These are phyloP conservation scores for Strix occidentalis DNA, from an alignment of 2,797 vertebrate species.

Conservation along the genomic window DNA sequence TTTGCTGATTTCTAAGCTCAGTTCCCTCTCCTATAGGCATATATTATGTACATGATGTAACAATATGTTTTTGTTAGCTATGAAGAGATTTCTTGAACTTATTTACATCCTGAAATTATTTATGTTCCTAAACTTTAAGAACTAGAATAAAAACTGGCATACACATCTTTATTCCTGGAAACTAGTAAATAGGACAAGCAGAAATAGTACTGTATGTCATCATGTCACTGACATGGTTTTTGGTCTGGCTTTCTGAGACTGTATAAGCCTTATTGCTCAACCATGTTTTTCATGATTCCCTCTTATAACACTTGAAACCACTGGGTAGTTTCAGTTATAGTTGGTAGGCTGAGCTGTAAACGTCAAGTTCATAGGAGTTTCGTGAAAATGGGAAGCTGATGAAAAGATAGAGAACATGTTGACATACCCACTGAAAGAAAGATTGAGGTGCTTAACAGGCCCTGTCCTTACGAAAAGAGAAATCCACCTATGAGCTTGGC, in stretches of 20 bases:
- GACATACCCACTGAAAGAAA: neutral
- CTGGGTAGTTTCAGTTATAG: neutral
- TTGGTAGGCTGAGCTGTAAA: neutral
- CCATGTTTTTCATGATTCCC: neutral
- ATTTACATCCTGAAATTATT: neutral
- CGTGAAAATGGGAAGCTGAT: neutral
- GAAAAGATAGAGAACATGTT: neutral
- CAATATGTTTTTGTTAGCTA: neutral
- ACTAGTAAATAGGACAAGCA: neutral
- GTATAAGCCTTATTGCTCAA: neutral
- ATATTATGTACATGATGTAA: neutral
- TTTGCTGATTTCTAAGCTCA: neutral
- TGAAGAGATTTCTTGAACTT: neutral
- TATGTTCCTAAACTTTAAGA: neutral
- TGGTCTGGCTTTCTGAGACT: neutral
- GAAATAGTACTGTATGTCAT: neutral
- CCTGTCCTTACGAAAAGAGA: neutral
- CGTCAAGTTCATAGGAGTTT: neutral
- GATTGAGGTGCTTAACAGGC: neutral
- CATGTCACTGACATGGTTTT: neutral
- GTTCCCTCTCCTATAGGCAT: neutral
- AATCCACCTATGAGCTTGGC: neutral
- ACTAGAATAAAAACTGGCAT: neutral
- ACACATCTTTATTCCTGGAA: neutral
- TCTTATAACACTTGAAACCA: neutral